phyloP scores from a whole-genome alignment of 2,888 invertebrate species.

The Tiliacea citrago region DNA sequence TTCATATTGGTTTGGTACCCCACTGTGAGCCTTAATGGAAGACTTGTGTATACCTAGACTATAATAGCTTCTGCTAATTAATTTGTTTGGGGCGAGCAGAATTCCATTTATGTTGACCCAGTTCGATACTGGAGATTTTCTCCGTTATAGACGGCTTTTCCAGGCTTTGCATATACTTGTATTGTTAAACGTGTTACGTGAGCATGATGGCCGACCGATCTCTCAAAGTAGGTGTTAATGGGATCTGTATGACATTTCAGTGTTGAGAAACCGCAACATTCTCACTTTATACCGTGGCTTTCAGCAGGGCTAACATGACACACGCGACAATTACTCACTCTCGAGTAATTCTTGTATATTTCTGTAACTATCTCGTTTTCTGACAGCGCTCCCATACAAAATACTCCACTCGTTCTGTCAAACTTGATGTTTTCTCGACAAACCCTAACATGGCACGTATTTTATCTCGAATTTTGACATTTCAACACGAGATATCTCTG shows the following conservation, averaged over 20 bases:
- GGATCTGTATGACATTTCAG: not conserved
- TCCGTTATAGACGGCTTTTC: slow-evolving; percentile 1
- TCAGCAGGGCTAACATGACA: no score
- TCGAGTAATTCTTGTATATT: no score
- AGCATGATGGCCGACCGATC: slow-evolving; percentile 15
- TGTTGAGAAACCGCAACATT: not conserved
- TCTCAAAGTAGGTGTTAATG: slow-evolving; percentile 11
- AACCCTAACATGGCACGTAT: no score
- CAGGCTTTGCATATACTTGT: not conserved
- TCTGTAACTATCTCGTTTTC: no score
- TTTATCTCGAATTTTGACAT: no score
- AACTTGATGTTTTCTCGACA: no score
- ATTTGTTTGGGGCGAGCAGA: slow-evolving; percentile 26
- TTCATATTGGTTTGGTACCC: slow-evolving; percentile 6
- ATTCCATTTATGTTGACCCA: slow-evolving; percentile 31
- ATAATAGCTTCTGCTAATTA: slow-evolving; percentile 16
- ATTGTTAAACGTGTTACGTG: not conserved
- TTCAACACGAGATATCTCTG: no score
- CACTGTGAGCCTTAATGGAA: slow-evolving; percentile 39
- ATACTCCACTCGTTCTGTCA: no score
- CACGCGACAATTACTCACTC: no score
- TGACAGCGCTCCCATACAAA: no score
- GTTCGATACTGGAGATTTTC: slow-evolving; percentile 23
- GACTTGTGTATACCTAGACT: slow-evolving; percentile 6
- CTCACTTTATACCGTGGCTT: not conserved